Conservation (phyloP, 2,113 vertebrate species). For the Cyanistes caeruleus region DNA sequence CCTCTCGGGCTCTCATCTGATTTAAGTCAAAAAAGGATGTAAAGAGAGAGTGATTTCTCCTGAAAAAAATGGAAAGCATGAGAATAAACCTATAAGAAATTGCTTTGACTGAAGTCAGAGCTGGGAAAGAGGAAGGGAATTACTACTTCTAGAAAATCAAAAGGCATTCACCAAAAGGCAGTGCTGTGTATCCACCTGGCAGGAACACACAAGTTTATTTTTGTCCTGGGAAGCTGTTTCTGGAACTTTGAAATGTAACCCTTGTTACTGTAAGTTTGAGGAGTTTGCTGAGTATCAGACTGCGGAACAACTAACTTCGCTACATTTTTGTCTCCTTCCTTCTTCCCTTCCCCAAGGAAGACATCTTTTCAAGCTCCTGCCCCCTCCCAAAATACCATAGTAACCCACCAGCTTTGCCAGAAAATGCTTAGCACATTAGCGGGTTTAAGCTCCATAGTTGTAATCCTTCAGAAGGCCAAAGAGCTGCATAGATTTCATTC, state of each 20-base stretch:
- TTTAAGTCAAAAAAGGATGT: not conserved
- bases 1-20: not conserved
- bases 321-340: constrained; percentile 44
- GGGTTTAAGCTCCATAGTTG: constrained; percentile 60
- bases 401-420: constrained; percentile 61
- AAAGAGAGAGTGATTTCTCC: not conserved
- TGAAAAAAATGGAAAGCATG: not conserved
- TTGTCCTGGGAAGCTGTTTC: constrained; percentile 14
- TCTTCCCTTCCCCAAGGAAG: not conserved
- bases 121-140: not conserved
- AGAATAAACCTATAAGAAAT: not conserved
- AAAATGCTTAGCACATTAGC: constrained; percentile 78
- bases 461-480: constrained; percentile 52
- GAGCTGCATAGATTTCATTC: constrained; percentile 70
- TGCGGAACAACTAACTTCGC: constrained; percentile 2
- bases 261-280: not conserved
- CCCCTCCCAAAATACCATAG: constrained; percentile 59
- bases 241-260: constrained; percentile 10
- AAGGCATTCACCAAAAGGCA: not conserved
- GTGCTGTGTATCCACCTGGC: constrained; percentile 17
- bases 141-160: constrained; percentile 31
- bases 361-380: constrained; percentile 27
- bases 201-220: constrained; percentile 42
- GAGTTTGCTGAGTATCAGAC: not conserved
- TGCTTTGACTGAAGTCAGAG: not conserved